phyloP scores from a whole-genome alignment of 1,140 invertebrate genomes.

The Caenorhabditis remanei region DNA sequence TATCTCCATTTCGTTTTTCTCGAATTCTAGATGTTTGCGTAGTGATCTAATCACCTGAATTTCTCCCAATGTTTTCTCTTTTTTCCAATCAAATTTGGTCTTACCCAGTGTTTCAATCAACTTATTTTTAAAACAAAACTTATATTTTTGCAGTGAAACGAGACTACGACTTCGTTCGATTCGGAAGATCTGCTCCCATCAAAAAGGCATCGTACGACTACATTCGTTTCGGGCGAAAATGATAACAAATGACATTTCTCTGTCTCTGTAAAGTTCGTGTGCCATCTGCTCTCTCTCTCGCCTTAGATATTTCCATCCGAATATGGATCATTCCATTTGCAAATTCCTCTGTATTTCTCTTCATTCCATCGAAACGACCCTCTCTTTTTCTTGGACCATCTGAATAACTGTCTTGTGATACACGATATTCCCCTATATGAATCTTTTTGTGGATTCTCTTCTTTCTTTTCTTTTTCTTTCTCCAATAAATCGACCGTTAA shows the following conservation, averaged over 20 bases:
- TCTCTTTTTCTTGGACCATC: background rate
- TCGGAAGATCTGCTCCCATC: constrained; percentile 28
- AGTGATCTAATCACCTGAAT: background rate
- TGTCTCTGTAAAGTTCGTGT: background rate
- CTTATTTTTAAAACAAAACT: background rate
- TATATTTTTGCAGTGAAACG: constrained; percentile 47
- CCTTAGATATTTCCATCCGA: background rate
- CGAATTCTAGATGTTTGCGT: background rate
- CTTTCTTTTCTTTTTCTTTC: background rate
- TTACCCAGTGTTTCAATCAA: too few species aligned
- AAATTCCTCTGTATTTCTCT: background rate
- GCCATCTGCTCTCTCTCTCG: background rate
- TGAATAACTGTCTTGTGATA: constrained; percentile 14
- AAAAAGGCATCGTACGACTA: constrained; percentile 58
- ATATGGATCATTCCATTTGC: background rate
- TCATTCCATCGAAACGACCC: background rate
- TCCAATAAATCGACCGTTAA: background rate
- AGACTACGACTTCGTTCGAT: constrained; percentile 54
- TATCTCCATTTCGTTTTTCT: background rate
- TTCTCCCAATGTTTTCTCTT: background rate
- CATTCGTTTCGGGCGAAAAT: constrained; percentile 51
- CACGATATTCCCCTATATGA: background rate
- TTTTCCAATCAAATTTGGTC: background rate
- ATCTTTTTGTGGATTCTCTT: background rate
- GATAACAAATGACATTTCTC: background rate